phyloP scores from a whole-genome alignment of 1,140 invertebrate species.

The Schmidtea mediterranea region DNA sequence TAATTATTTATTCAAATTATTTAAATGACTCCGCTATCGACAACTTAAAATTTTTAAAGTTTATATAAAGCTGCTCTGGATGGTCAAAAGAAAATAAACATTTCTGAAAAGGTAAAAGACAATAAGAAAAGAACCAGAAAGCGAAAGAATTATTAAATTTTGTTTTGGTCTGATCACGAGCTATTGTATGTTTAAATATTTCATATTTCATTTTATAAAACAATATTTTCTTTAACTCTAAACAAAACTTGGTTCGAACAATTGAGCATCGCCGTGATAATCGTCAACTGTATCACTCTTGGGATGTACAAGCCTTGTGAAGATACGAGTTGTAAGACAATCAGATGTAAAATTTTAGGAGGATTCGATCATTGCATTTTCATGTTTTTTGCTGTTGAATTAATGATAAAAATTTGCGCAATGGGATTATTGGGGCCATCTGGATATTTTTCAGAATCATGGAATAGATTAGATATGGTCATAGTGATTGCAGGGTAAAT shows the following conservation, averaged over 20 bases:
- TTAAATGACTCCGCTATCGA: no score
- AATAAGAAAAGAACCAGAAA: no score
- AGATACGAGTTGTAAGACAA: slow-evolving; percentile 52
- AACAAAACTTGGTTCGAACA: slow-evolving; percentile 78
- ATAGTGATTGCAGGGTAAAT: slow-evolving; percentile 78
- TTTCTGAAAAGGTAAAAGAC: no score
- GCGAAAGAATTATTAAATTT: no score
- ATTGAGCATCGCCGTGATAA: slow-evolving; percentile 82
- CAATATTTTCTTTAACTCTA: background rate
- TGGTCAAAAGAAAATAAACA: no score
- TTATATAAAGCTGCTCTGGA: no score
- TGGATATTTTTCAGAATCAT: slow-evolving; percentile 81
- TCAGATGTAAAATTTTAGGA: slow-evolving; percentile 70
- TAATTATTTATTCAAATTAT: no score
- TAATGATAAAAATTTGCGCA: slow-evolving; percentile 84
- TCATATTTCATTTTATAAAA: no score
- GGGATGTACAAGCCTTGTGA: slow-evolving; percentile 93
- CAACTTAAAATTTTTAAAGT: no score
- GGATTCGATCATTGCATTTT: slow-evolving; percentile 95
- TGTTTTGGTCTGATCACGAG: no score
- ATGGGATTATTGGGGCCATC: slow-evolving; percentile 86
- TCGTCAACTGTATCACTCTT: slow-evolving; percentile 88
- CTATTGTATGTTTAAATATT: no score
- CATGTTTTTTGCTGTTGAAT: slow-evolving; percentile 59
- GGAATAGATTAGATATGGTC: slow-evolving; percentile 88